Evolutionary conservation across 2,888 invertebrate genomes (phyloP).

Genomic region (Mesorhabditis spiculigera): DNA sequence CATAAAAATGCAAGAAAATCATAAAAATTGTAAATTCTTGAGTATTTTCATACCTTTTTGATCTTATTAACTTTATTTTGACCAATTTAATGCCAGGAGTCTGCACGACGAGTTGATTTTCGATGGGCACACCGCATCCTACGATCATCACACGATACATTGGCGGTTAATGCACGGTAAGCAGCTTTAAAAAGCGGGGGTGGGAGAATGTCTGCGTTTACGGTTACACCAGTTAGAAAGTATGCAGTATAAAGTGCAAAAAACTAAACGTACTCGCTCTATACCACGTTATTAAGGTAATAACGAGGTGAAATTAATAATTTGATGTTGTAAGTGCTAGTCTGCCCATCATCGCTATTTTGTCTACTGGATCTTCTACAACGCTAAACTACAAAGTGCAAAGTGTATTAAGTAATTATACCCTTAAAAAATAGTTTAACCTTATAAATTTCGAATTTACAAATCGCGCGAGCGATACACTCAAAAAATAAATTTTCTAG

Average conservation of each 20-base stretch:
- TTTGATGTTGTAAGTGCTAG: too few species aligned
- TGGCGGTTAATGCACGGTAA: constrained; percentile 57
- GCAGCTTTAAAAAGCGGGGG: too few species aligned
- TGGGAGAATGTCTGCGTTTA: neutral
- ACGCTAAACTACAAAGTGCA: too few species aligned
- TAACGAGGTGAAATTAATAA: too few species aligned
- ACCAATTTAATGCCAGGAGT: constrained; percentile 14
- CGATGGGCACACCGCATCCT: constrained; percentile 55
- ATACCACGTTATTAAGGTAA: too few species aligned
- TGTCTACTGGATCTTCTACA: constrained; percentile 1
- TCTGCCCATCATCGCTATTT: too few species aligned
- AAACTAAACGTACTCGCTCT: too few species aligned
- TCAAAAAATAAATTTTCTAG: constrained; percentile 22
- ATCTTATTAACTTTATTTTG: neutral
- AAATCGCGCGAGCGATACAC: neutral
- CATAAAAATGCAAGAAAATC: too few species aligned
- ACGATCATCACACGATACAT: constrained; percentile 52
- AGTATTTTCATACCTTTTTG: neutral
- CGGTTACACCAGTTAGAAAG: neutral
- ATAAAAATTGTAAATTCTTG: neutral
- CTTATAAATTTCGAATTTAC: neutral
- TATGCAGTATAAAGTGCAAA: neutral
- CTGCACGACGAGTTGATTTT: constrained; percentile 58
- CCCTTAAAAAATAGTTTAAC: neutral
- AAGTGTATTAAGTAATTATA: neutral